Base-by-base conservation (phyloP, 1,140 invertebrate species). In the Spodoptera litura region DNA sequence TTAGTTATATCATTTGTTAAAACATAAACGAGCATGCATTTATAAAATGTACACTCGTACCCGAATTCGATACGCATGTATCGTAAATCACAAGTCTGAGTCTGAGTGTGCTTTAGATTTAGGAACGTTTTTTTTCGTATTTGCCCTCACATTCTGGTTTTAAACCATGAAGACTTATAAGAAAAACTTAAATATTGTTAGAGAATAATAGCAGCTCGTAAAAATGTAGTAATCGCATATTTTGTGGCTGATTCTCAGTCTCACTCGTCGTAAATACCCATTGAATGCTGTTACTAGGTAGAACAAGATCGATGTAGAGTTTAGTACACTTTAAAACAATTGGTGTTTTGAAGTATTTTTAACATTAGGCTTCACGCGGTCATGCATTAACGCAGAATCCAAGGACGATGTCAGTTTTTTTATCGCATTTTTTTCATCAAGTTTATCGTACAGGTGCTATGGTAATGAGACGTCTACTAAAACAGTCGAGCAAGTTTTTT, bases 311-410 rank as follows among this genome's bases (percentile, higher is more conserved):
- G 15, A 58, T 77, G 74, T 2, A 8, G 4, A 44, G 38, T 44
- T 44, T 44, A 66, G 52, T 77, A 62, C 56, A 20, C 66, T 76
- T 55, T 52, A 64, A 64, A 56, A 77, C 74, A 77, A 66, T 66
- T 77, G 38, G 38, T 44, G 62, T 77, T 77, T 62, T 27, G 44
- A 76, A 62, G 20, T 49, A 20, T 53, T n/a, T 44, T 64, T 38
- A 64, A 53, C 27, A 64, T 53, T 51, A 73, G 56, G 49, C 10
- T 59, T 61, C 31, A 55, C 68, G 8, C 71, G 71, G 55, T 73
- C 71, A 73, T 73, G 71, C 71, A 61, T 73, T 73, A 51, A 59
- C 55, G 55, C 20, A 59, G 44, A 71, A 51, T 38, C 70, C 31
- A 59, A 59, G 71, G 31, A 73, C 71, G 71, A 12, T 31, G 64